A percentile compares a stretch with the other conserved stretches of the same genome.
Conservation (phyloP, 2,888 invertebrate species). For the Callyntrura guangdongensis region DNA sequence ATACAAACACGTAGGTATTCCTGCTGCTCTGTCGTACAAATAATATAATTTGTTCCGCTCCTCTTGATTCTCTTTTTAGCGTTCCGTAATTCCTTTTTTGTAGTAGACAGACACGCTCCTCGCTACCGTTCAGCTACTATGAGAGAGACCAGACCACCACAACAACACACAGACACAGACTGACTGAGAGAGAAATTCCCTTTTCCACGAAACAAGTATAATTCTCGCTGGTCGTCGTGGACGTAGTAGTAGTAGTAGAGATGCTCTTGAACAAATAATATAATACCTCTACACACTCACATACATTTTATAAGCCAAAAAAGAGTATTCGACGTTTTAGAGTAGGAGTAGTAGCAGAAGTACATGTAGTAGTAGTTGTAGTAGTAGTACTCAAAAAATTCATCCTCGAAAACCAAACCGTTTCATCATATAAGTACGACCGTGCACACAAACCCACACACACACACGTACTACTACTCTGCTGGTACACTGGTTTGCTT, state of each 20-base stretch:
- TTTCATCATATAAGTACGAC: not conserved
- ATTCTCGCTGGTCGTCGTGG: not conserved
- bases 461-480: not conserved
- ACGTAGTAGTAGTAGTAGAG: too few relatives aligned
- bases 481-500: slow-evolving; percentile 5
- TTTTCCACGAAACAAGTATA: slow-evolving; percentile 65
- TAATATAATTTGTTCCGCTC: not conserved
- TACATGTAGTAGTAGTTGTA: not conserved
- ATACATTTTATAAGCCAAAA: not conserved
- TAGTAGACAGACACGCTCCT: too few relatives aligned
- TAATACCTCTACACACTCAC: too few relatives aligned
- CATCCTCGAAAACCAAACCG: not conserved
- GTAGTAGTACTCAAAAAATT: slow-evolving; percentile 9
- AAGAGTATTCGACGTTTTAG: too few relatives aligned
- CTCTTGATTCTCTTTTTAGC: not conserved
- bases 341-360: not conserved
- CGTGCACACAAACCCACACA: not conserved
- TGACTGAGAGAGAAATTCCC: slow-evolving; percentile 70
- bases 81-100: too few relatives aligned
- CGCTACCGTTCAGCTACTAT: too few relatives aligned
- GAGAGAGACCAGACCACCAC: slow-evolving; percentile 47
- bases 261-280: slow-evolving; percentile 40
- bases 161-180: slow-evolving; percentile 60
- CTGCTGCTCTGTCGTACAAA: too few relatives aligned
- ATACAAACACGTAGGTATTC: too few relatives aligned